Conservation (phyloP, 1,140 invertebrate genomes). For the Stegodyphus mimosarum region DNA sequence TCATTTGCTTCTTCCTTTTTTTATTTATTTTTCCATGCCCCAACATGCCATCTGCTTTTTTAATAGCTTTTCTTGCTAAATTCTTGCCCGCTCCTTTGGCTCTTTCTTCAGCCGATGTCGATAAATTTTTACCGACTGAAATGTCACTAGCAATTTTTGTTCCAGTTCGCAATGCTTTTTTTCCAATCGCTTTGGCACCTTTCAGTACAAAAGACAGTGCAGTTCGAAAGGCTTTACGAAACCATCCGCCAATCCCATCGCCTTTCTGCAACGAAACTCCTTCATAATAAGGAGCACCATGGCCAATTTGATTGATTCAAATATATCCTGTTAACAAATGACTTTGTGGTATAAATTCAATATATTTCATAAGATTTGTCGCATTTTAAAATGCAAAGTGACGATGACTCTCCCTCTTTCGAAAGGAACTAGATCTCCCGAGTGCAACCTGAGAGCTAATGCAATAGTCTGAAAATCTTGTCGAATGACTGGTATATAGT, state of each 20-base stretch:
- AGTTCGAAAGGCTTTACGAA: not conserved
- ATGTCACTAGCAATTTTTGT: not conserved
- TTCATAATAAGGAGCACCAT: not conserved
- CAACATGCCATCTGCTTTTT: slow-evolving; percentile 9
- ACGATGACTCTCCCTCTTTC: not conserved
- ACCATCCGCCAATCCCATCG: not conserved
- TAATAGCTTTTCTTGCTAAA: slow-evolving; percentile 8
- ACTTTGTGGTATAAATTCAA: not conserved
- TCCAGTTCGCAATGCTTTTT: not conserved
- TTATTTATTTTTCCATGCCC: not conserved
- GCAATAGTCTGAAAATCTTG: not conserved
- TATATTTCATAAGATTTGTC: not conserved
- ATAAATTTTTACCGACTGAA: not conserved
- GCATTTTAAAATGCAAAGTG: not conserved
- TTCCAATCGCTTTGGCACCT: not conserved
- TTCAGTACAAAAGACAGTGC: not conserved
- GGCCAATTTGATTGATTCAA: not conserved
- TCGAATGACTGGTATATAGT: not conserved
- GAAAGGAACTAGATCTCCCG: not conserved
- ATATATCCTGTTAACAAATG: not conserved
- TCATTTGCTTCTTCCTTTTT: not conserved
- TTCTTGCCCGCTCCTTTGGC: slow-evolving; percentile 18
- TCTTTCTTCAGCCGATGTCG: not conserved
- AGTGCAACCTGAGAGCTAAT: not conserved
- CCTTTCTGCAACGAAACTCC: not conserved